These are phyloP conservation scores for Lysiphlebus fabarum DNA, from an alignment of 1,140 invertebrate species.

Conservation along the genomic window DNA sequence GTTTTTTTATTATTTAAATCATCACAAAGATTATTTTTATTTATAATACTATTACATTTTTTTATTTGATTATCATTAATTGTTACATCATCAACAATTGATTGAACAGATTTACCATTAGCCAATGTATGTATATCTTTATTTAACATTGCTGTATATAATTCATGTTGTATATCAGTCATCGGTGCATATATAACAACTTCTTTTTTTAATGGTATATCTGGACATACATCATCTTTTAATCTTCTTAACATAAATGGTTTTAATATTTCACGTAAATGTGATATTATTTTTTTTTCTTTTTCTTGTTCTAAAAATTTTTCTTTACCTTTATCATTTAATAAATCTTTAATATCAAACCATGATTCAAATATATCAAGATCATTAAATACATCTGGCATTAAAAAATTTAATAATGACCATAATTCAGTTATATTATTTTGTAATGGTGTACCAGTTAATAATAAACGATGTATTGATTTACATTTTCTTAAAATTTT, in stretches of 20 bases:
- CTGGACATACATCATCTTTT: constrained; percentile 65
- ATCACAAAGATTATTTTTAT: constrained; percentile 8
- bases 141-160: constrained; percentile 60
- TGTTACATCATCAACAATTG: constrained; percentile 22
- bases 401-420: constrained; percentile 70
- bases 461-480: constrained; percentile 57
- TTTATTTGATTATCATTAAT: constrained; percentile 28
- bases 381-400: constrained; percentile 71
- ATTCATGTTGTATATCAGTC: constrained; percentile 58
- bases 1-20: no score
- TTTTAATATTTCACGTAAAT: constrained; percentile 63
- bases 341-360: constrained; percentile 60
- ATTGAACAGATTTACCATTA: constrained; percentile 27
- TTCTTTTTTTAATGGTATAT: constrained; percentile 66
- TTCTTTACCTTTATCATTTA: constrained; percentile 45
- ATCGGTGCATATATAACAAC: constrained; percentile 64
- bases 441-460: constrained; percentile 78
- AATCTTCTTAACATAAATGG: constrained; percentile 68
- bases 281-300: constrained; percentile 59
- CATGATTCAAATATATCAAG: constrained; percentile 65
- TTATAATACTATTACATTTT: constrained; percentile 16
- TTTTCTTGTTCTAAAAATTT: constrained; percentile 61
- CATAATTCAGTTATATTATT: constrained; percentile 74
- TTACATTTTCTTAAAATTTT: constrained; percentile 43
- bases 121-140: constrained; percentile 32